Conservation (phyloP, 2,888 invertebrate species). For the Copidosoma aretas region DNA sequence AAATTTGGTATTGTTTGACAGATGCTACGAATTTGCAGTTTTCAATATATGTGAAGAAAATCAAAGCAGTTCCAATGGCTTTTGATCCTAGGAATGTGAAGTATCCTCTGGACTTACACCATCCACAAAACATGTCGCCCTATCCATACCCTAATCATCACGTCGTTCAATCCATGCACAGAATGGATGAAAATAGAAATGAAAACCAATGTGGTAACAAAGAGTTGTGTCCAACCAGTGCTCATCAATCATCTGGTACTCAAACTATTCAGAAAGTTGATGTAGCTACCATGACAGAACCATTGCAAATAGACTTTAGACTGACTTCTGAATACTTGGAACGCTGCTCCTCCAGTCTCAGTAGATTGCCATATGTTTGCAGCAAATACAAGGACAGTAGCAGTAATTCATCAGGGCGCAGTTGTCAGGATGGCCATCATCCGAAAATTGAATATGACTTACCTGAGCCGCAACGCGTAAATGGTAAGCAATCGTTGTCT, state of each 20-base stretch:
- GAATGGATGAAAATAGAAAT: conserved; percentile 59
- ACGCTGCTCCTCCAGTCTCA: conserved; percentile 55
- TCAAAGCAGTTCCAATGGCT: conserved; percentile 49
- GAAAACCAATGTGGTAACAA: conserved; percentile 57
- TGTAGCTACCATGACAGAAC: conserved; percentile 61
- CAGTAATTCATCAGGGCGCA: conserved; percentile 51
- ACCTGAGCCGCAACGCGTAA: conserved; percentile 54
- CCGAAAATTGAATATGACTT: conserved; percentile 57
- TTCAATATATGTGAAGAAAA: conserved; percentile 5
- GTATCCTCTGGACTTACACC: conserved; percentile 52
- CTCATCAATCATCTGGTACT: conserved; percentile 53
- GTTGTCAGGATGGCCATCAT: conserved; percentile 49
- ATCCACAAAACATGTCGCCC: conserved; percentile 44
- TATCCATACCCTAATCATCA: conserved; percentile 52
- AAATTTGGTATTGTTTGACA: conserved; percentile 11
- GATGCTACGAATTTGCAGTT: conserved; percentile 19
- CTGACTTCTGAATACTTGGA: conserved; percentile 59
- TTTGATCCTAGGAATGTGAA: conserved; percentile 55
- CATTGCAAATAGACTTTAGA: conserved; percentile 58
- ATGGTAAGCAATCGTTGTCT: conserved; percentile 49
- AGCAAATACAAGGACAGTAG: conserved; percentile 54
- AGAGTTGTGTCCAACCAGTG: conserved; percentile 50
- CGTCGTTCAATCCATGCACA: conserved; percentile 43
- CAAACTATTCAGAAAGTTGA: conserved; percentile 59
- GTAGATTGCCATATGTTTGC: conserved; percentile 55